These are phyloP conservation scores for Antechinus stuartii DNA, from an alignment of 2,113 vertebrate species.

Conservation along the genomic window DNA sequence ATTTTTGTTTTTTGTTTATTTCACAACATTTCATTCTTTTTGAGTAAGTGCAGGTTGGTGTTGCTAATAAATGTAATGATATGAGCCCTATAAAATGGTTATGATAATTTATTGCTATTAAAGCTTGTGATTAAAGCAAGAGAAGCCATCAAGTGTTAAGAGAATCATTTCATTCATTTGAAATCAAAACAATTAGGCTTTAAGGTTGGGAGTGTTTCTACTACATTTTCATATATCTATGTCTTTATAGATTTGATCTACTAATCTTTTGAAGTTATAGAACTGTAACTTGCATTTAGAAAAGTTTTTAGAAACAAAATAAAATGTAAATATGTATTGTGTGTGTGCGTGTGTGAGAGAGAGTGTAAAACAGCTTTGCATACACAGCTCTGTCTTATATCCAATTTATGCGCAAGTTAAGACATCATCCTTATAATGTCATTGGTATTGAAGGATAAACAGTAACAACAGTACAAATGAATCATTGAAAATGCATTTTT, in stretches of 20 bases:
- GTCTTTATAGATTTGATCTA: slow-evolving; percentile 35
- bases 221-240: slow-evolving; percentile 24
- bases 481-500: neutral
- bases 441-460: no score
- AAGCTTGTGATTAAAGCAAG: neutral
- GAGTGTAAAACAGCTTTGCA: no score
- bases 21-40: neutral
- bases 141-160: neutral
- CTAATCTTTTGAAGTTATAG: slow-evolving; percentile 64
- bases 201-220: neutral
- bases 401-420: no score
- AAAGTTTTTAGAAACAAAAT: slow-evolving; percentile 57
- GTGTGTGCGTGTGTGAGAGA: neutral
- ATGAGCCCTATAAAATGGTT: neutral
- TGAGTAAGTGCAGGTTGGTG: neutral
- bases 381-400: no score
- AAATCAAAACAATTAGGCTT: neutral
- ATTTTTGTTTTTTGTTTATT: slow-evolving; percentile 23
- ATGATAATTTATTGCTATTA: neutral
- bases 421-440: no score
- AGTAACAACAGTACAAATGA: no score
- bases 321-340: slow-evolving; percentile 56
- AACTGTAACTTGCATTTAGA: slow-evolving; percentile 71
- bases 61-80: neutral
- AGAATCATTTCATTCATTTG: neutral